Conservation (phyloP, 2,888 invertebrate genomes). For the Cactoblastis cactorum region DNA sequence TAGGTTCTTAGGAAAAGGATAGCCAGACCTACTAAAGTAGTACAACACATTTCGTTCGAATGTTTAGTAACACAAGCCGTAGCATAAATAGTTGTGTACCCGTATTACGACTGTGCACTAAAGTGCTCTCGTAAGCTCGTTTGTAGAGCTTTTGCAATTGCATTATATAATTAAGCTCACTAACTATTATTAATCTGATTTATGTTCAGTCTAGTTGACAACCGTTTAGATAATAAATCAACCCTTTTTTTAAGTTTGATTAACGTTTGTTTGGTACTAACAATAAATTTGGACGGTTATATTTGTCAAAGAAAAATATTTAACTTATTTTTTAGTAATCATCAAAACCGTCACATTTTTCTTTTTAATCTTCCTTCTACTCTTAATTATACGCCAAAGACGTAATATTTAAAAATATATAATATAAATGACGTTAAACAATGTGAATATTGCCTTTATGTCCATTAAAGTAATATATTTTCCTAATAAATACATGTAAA, state of each 20-base stretch:
- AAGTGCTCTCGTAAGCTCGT: background rate
- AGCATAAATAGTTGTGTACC: background rate
- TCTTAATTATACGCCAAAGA: background rate
- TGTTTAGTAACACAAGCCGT: background rate
- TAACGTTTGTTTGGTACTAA: background rate
- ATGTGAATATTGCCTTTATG: background rate
- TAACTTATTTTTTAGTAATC: too few species aligned
- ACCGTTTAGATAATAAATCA: conserved; percentile 15
- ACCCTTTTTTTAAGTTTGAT: background rate
- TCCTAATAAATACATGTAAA: background rate
- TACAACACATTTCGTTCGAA: conserved; percentile 2
- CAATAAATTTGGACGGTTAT: background rate
- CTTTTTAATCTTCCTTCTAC: background rate
- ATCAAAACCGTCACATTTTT: too few species aligned
- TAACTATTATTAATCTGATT: background rate
- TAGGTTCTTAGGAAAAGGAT: background rate
- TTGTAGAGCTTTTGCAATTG: conserved; percentile 6
- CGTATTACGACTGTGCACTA: background rate
- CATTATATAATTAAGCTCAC: conserved; percentile 7
- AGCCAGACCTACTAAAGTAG: conserved; percentile 7
- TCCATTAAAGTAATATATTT: background rate
- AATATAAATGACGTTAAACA: background rate
- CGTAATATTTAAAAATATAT: too few species aligned
- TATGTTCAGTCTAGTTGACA: background rate
- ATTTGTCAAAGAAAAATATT: too few species aligned